Evolutionary conservation across 2,113 vertebrate species (phyloP).

Genomic region (Gadus macrocephalus): DNA sequence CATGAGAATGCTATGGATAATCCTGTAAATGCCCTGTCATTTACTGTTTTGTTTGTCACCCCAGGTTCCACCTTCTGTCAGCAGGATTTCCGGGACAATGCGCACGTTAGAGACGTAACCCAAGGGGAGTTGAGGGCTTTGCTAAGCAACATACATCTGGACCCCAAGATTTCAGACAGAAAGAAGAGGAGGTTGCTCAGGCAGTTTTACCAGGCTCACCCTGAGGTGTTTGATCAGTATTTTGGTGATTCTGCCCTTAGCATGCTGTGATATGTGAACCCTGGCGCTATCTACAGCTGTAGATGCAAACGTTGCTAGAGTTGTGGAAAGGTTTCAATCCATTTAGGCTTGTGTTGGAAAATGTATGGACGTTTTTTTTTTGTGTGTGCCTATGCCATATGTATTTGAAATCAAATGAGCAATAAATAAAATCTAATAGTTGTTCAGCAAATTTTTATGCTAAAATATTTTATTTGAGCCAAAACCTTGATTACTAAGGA

Average conservation of each 20-base stretch:
- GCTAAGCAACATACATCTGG: conserved; percentile 82
- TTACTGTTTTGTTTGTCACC: neutral
- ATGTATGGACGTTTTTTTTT: neutral
- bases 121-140: conserved; percentile 77
- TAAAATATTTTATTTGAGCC: neutral
- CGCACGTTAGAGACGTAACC: conserved; percentile 71
- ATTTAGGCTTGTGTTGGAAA: neutral
- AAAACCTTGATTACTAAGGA: neutral
- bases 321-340: neutral
- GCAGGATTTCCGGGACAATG: conserved; percentile 67
- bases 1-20: too few species aligned
- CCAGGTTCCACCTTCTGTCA: conserved; percentile 79
- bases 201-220: conserved; percentile 86
- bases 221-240: conserved; percentile 86
- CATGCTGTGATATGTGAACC: conserved; percentile 38
- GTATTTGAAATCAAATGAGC: neutral
- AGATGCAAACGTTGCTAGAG: too few species aligned
- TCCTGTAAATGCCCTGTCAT: neutral
- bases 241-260: conserved; percentile 72
- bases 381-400: neutral
- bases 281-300: too few species aligned
- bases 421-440: neutral
- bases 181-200: conserved; percentile 81
- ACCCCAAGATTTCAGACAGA: conserved; percentile 81
- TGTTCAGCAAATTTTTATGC: neutral